Evolutionary conservation across 1,140 invertebrate species (phyloP).

Genomic region (Lasioglossum baleicum): DNA sequence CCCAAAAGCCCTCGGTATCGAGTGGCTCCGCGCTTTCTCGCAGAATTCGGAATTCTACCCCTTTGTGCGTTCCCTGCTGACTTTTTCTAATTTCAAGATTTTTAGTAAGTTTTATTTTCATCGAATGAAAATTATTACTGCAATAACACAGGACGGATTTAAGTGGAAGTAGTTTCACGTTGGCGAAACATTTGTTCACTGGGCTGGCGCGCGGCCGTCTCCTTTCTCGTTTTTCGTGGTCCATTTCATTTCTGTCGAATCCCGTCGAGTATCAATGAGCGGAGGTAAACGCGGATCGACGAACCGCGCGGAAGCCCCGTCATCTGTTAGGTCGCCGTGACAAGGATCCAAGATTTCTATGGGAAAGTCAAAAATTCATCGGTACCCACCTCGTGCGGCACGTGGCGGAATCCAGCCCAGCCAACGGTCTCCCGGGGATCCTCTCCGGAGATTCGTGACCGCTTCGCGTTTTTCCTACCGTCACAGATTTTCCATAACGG

Average conservation of each 20-base stretch:
- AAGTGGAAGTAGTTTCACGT: too few relatives aligned
- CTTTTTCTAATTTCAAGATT: too few relatives aligned
- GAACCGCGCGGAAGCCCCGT: background rate
- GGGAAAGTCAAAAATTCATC: constrained; percentile 55
- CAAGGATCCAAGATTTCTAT: constrained; percentile 2
- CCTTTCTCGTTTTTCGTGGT: background rate
- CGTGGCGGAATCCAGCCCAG: constrained; percentile 36
- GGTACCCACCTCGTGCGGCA: constrained; percentile 29
- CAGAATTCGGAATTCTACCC: too few relatives aligned
- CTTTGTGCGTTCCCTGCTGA: too few relatives aligned
- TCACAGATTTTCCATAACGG: constrained; percentile 10
- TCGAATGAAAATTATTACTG: too few relatives aligned
- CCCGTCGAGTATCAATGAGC: background rate
- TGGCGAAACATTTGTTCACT: too few relatives aligned
- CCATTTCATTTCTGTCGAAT: background rate
- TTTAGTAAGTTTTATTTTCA: too few relatives aligned
- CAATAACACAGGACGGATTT: too few relatives aligned
- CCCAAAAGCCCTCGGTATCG: too few relatives aligned
- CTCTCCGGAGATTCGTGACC: constrained; percentile 12
- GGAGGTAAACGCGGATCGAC: background rate
- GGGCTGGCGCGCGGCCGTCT: background rate
- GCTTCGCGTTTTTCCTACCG: background rate
- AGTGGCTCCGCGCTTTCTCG: too few relatives aligned
- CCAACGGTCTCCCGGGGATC: constrained; percentile 44
- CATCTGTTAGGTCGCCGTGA: background rate